Percentiles rank a stretch among this genome's conserved stretches.
These are phyloP conservation scores for Lordiphosa clarofinis DNA, from an alignment of 1,140 invertebrate species.

Conservation along the genomic window DNA sequence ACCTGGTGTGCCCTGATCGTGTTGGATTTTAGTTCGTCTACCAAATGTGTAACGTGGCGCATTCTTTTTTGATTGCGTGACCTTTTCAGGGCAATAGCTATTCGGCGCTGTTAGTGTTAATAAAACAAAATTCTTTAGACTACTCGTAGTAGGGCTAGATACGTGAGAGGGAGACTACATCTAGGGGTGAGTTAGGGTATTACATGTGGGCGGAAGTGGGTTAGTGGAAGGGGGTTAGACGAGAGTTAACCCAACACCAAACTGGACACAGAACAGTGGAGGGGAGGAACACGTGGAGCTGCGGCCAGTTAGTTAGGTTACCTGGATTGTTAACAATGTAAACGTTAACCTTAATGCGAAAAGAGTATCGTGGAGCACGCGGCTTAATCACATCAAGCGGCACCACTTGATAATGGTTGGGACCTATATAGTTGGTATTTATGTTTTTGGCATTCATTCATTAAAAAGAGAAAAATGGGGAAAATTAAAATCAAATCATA, in stretches of 20 bases:
- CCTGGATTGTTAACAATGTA: constrained; percentile 73
- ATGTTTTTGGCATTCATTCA: constrained; percentile 26
- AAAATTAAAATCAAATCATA: constrained; percentile 49
- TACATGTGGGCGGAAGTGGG: constrained; percentile 4
- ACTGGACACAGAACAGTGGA: constrained; percentile 11
- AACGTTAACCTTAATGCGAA: constrained; percentile 77
- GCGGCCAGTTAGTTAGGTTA: constrained; percentile 66
- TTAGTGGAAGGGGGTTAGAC: constrained; percentile 14
- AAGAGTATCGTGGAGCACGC: constrained; percentile 72
- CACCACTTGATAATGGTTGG: constrained; percentile 73
- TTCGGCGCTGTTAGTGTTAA: constrained; percentile 81
- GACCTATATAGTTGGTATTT: constrained; percentile 43
- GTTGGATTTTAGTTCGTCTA: constrained; percentile 78
- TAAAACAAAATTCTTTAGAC: constrained; percentile 67
- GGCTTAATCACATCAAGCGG: constrained; percentile 73
- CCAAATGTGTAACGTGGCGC: constrained; percentile 80
- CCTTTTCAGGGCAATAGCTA: constrained; percentile 83
- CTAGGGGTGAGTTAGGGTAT: neutral
- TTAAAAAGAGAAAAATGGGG: constrained; percentile 35
- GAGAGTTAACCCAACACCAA: constrained; percentile 21
- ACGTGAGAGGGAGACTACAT: neutral
- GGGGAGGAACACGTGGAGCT: neutral
- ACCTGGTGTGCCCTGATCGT: constrained; percentile 80
- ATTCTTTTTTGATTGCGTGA: constrained; percentile 82
- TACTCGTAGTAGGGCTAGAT: constrained; percentile 21